Evolutionary conservation across 1,140 invertebrate species (phyloP), one percentile per base, ranked within the genome.

Genomic region (Leucophenga varia): DNA sequence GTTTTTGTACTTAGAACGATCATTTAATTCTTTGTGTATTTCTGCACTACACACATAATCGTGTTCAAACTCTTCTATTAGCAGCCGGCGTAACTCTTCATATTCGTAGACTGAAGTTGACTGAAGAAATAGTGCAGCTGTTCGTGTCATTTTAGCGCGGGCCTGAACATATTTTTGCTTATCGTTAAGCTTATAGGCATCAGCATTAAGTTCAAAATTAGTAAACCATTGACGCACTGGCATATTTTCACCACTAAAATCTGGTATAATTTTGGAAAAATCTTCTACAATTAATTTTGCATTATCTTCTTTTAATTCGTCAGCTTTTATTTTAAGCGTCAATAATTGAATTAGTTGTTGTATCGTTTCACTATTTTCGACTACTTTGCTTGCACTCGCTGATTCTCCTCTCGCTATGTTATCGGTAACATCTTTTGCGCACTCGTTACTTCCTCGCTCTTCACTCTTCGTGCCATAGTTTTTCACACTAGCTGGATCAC

Each of bases 131-230:
- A 40, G 14, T 12, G 8, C 36, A 20, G 34, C 36, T 13, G 34
- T 36, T 8, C 34, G 8, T 7, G 19, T 22, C n/a, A 46, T 46
- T 39, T 46, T 46, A n/a, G 12, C 17, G 17, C 35, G 20, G 4
- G 36, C 36, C 13, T 47, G 45, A n/a, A 47, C 36, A 14, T 47
- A 47, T 13, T 47, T 47, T 40, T 40, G 45, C 12, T 40, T 47
- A 8, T 40, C 22, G 45, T 40, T 47, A 8, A 47, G 20, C 16
- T 37, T 30, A 21, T 47, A 47, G 14, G 45, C 36, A 1, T 22
- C 45, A 13, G 45, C 45, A n/a, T 40, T 36, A 6, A 9, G 16
- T 36, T 36, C 34, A 14, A 36, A 36, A 14, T 14, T 36, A 8
- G 16, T 36, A 36, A 36, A 36, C 34, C 34, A 36, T 14, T 9